Evolutionary conservation across 2,888 invertebrate species (phyloP).

Genomic region (Odontocolon sp.): DNA sequence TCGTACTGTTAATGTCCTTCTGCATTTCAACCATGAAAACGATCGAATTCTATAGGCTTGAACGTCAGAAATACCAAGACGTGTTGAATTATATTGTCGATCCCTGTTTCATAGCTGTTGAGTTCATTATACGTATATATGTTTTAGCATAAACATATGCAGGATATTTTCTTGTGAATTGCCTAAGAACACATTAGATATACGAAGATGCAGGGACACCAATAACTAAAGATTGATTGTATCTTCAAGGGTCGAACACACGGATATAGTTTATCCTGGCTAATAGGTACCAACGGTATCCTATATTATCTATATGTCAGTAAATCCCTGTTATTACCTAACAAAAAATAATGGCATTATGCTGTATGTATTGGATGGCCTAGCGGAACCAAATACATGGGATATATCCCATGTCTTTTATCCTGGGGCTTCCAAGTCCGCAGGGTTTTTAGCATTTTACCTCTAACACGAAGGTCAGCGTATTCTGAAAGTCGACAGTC

Average conservation of each 20-base stretch:
- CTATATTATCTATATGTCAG: not conserved
- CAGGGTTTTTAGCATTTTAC: not conserved
- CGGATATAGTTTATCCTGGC: too few relatives aligned
- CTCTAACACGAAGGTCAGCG: not conserved
- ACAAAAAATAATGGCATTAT: conserved; percentile 23
- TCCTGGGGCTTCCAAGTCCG: not conserved
- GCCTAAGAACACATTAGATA: too few relatives aligned
- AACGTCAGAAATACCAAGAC: not conserved
- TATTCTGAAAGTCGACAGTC: not conserved
- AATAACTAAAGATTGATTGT: too few relatives aligned
- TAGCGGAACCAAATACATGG: not conserved
- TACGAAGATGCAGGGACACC: too few relatives aligned
- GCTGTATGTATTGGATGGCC: not conserved
- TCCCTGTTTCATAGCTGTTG: too few relatives aligned
- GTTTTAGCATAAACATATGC: too few relatives aligned
- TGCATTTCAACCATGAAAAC: not conserved
- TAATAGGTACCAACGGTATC: too few relatives aligned
- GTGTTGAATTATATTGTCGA: not conserved
- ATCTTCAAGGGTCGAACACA: too few relatives aligned
- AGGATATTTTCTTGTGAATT: too few relatives aligned
- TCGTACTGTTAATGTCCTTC: not conserved
- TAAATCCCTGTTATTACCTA: conserved; percentile 10
- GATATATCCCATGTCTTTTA: not conserved
- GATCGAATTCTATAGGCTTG: not conserved
- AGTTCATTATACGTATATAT: too few relatives aligned